Percentiles rank a stretch among this genome's conserved stretches.
Evolutionary conservation across 2,888 invertebrate species (phyloP).

Genomic region (Tetragonisca angustula): DNA sequence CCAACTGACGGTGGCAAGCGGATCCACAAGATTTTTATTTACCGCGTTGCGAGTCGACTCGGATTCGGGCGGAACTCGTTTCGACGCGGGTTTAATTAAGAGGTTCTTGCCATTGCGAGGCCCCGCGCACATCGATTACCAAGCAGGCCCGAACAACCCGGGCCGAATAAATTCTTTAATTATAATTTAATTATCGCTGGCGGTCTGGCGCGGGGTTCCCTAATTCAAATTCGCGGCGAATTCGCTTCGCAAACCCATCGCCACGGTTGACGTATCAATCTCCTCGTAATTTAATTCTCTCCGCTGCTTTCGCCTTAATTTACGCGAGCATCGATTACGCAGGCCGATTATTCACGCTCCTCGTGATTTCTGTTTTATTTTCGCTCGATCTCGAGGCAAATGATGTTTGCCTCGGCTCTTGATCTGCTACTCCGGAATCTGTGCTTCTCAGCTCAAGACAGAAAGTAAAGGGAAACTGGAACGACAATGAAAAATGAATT

Average conservation of each 20-base stretch:
- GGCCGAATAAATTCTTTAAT: slow-evolving; percentile 46
- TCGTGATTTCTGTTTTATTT: neutral
- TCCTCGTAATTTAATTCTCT: slow-evolving; percentile 32
- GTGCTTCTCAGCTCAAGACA: too few relatives aligned
- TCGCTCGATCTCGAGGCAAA: too few relatives aligned
- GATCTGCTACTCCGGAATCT: too few relatives aligned
- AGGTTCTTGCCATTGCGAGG: slow-evolving; percentile 34
- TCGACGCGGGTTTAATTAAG: slow-evolving; percentile 47
- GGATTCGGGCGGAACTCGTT: slow-evolving; percentile 26
- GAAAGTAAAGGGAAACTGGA: too few relatives aligned
- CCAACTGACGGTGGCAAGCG: neutral
- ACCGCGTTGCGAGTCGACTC: slow-evolving; percentile 10
- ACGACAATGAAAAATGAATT: too few relatives aligned
- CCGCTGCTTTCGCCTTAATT: slow-evolving; percentile 23
- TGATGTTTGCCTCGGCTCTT: too few relatives aligned
- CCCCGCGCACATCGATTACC: slow-evolving; percentile 15
- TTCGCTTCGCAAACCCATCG: slow-evolving; percentile 2
- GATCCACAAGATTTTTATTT: slow-evolving; percentile 1
- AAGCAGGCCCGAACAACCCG: neutral
- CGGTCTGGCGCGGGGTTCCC: neutral
- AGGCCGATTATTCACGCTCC: neutral
- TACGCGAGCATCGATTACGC: slow-evolving; percentile 26
- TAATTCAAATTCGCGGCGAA: slow-evolving; percentile 32
- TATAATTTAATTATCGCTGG: slow-evolving; percentile 54
- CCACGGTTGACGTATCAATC: slow-evolving; percentile 17